Base-by-base conservation (phyloP, 2,888 invertebrate genomes). In the Metalampra italica region DNA sequence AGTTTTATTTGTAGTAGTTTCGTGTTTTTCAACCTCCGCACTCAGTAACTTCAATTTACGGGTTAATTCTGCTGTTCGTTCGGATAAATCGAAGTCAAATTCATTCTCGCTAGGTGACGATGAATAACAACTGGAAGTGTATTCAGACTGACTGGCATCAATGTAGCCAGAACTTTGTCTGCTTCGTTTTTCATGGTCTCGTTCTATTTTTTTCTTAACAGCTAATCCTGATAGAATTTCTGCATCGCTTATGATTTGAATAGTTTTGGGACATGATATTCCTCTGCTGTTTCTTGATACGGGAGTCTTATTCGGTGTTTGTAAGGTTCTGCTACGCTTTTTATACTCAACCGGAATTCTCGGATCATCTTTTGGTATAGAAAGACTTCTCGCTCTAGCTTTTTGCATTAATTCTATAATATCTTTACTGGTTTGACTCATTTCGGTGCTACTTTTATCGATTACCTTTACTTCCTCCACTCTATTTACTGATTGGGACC, bases 401-500 rank as follows among this genome's bases (percentile, higher is more conserved):
- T 86, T 84, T 67, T 89, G 79, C 82, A 90, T 84, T 37, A 90
- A 59, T 51, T 90, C 88, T 48, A 90, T 77, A 38, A 90, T 90
- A 67, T 90, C 90, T 59, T 61, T 71, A 60, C 86, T 85, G 11
- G 90, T 89, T 68, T 88, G 79, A 62, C 82, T 90, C 78, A 90
- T 84, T 57, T 76, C 78, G 50, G 79, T 79, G 43, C 78, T 82
- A 53, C 78, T 78, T 68, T 74, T 83, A 50, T 87, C 88, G 49
- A 78, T 60, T 11, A 70, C 63, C 61, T 62, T 71, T 5, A 73
- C 52, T 34, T 76, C 71, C 59, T 91, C 91, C 59, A 81, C 63
- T 65, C 86, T 75, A 34, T 91, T 90, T 11, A 90, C 88, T 2
- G 92, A 92, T 64, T 91, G 91, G 30, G 92, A 92, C 50, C 92